These are phyloP conservation scores for Galeopterus variegatus DNA, from an alignment of 2,113 vertebrate species.

Conservation along the genomic window DNA sequence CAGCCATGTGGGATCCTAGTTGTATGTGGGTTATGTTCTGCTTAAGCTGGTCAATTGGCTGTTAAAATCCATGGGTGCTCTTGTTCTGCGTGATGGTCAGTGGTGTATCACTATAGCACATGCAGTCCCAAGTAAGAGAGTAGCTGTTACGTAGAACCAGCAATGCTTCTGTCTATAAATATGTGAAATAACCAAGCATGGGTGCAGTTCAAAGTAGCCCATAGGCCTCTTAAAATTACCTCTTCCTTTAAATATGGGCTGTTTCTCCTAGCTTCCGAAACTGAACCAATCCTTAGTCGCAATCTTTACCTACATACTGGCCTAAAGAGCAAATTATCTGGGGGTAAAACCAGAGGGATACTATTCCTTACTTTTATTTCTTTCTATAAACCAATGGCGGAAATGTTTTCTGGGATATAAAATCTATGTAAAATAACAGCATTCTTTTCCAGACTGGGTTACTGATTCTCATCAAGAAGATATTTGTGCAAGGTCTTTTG, in stretches of 20 bases:
- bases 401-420: not conserved
- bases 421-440: not conserved
- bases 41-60: rapidly evolving
- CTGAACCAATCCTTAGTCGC: not conserved
- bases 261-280: not conserved
- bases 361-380: not conserved
- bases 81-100: not conserved
- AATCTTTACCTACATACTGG: not conserved
- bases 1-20: not conserved
- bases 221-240: too few species aligned
- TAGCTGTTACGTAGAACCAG: rapidly evolving
- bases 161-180: rapidly evolving
- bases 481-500: not conserved
- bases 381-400: not conserved
- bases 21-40: not conserved
- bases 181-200: not conserved
- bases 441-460: not conserved
- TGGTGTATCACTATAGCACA: rapidly evolving
- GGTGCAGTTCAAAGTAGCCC: not conserved
- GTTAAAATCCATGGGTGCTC: not conserved
- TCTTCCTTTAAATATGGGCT: too few species aligned
- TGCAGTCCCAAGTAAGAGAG: not conserved
- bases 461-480: not conserved
- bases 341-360: not conserved
- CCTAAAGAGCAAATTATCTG: not conserved